These are phyloP conservation scores for Drosophila fulvimacula DNA, from an alignment of 2,888 invertebrate genomes.

Conservation along the genomic window DNA sequence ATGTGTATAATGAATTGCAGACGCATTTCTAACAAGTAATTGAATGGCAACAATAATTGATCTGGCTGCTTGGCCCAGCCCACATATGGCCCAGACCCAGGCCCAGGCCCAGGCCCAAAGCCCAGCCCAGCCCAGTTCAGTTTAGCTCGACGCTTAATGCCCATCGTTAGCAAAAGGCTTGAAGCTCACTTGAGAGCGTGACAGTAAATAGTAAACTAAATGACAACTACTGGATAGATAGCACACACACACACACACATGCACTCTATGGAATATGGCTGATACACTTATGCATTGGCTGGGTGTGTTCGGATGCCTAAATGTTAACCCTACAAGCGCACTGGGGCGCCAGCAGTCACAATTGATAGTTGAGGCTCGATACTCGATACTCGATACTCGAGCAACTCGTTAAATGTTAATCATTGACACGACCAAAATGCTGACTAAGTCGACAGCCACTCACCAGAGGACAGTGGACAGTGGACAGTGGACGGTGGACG, in stretches of 20 bases:
- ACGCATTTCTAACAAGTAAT: slow-evolving; percentile 3
- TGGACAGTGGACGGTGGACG: slow-evolving; percentile 33
- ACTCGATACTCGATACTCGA: slow-evolving; percentile 32
- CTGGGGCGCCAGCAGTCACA: slow-evolving; percentile 42
- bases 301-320: slow-evolving; percentile 77
- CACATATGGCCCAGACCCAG: slow-evolving; percentile 37
- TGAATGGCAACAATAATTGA: slow-evolving; percentile 18
- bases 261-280: background rate
- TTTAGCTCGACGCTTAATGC: slow-evolving; percentile 41
- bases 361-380: slow-evolving; percentile 32
- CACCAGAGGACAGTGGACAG: slow-evolving; percentile 29
- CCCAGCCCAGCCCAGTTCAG: slow-evolving; percentile 20
- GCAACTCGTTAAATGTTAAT: slow-evolving; percentile 76
- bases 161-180: slow-evolving; percentile 48
- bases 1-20: background rate
- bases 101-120: slow-evolving; percentile 21
- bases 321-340: slow-evolving; percentile 70
- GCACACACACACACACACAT: slow-evolving; percentile 34
- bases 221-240: slow-evolving; percentile 76
- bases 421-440: slow-evolving; percentile 76
- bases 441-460: slow-evolving; percentile 63
- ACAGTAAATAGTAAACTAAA: slow-evolving; percentile 80
- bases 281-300: slow-evolving; percentile 36
- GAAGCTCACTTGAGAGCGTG: slow-evolving; percentile 72
- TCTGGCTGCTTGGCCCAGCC: slow-evolving; percentile 44